Evolutionary conservation across 2,113 vertebrate genomes (phyloP).

Genomic region (Clinocottus analis): DNA sequence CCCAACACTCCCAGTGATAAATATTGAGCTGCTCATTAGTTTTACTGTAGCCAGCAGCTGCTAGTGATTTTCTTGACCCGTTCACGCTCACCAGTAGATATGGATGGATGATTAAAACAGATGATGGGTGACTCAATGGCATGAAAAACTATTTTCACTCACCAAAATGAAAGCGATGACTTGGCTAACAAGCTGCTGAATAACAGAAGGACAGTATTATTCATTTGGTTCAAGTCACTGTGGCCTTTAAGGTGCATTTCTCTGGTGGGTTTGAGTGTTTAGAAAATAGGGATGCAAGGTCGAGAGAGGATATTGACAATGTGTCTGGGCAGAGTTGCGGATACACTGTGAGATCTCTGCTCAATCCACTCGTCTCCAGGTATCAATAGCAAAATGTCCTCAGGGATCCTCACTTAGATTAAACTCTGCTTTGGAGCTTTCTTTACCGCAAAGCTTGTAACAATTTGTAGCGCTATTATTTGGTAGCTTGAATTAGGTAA

Average conservation of each 20-base stretch:
- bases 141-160: conserved; percentile 1
- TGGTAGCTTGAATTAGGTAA: conserved; percentile 6
- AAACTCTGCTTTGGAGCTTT: conserved; percentile 39
- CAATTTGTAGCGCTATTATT: conserved; percentile 28
- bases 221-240: background rate
- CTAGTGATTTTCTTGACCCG: conserved; percentile 37
- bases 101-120: conserved; percentile 32
- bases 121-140: conserved; percentile 9
- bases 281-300: conserved; percentile 46
- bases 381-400: conserved; percentile 60
- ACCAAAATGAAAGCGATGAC: background rate
- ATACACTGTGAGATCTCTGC: conserved; percentile 52
- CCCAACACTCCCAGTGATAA: conserved; percentile 11
- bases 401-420: conserved; percentile 53
- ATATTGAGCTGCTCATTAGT: conserved; percentile 53
- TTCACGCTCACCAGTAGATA: conserved; percentile 1
- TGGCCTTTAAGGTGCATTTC: conserved; percentile 28
- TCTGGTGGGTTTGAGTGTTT: conserved; percentile 16
- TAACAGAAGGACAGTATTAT: conserved; percentile 21
- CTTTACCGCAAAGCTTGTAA: conserved; percentile 22
- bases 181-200: conserved; percentile 37
- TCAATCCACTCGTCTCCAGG: conserved; percentile 60
- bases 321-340: conserved; percentile 50
- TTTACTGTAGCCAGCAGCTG: conserved; percentile 38
- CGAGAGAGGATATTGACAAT: conserved; percentile 56